Percentiles rank a stretch among this genome's conserved stretches.
Conservation (phyloP, 2,888 invertebrate genomes). For the Trichogramma dendrolimi region DNA sequence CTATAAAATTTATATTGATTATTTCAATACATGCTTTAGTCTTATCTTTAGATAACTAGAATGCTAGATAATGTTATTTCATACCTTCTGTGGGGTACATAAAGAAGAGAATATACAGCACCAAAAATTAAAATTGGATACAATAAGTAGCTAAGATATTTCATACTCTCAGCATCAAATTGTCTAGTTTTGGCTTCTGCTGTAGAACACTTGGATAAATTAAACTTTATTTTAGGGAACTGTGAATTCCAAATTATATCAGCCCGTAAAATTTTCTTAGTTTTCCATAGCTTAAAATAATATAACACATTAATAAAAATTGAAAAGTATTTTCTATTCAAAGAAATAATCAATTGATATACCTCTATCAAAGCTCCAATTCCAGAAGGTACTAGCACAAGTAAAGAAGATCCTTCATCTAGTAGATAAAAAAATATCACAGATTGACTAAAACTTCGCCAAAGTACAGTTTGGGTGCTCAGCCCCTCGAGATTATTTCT, state of each 20-base stretch:
- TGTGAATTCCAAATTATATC: slow-evolving; percentile 53
- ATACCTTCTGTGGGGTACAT: slow-evolving; percentile 90
- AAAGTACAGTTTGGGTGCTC: slow-evolving; percentile 82
- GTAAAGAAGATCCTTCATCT: slow-evolving; percentile 86
- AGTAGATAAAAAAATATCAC: slow-evolving; percentile 88
- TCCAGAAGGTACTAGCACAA: slow-evolving; percentile 82
- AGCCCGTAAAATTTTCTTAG: slow-evolving; percentile 85
- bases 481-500: slow-evolving; percentile 83
- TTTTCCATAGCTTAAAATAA: slow-evolving; percentile 79
- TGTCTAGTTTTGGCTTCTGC: slow-evolving; percentile 78
- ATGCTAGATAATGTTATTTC: slow-evolving; percentile 9
- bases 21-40: slow-evolving; percentile 3
- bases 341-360: slow-evolving; percentile 28
- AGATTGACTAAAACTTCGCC: slow-evolving; percentile 90
- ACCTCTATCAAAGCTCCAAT: slow-evolving; percentile 88
- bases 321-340: slow-evolving; percentile 3
- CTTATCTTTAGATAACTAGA: neutral
- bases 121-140: slow-evolving; percentile 85
- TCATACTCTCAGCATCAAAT: slow-evolving; percentile 91
- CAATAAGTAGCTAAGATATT: slow-evolving; percentile 80
- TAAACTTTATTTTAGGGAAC: slow-evolving; percentile 48
- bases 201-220: slow-evolving; percentile 51
- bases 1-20: slow-evolving; percentile 55
- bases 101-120: slow-evolving; percentile 87
- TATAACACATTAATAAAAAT: slow-evolving; percentile 5